A percentile compares a stretch with the other conserved stretches of the same genome.
Evolutionary conservation across 2,797 vertebrate species (phyloP).

Genomic region (Geotrypetes seraphini): DNA sequence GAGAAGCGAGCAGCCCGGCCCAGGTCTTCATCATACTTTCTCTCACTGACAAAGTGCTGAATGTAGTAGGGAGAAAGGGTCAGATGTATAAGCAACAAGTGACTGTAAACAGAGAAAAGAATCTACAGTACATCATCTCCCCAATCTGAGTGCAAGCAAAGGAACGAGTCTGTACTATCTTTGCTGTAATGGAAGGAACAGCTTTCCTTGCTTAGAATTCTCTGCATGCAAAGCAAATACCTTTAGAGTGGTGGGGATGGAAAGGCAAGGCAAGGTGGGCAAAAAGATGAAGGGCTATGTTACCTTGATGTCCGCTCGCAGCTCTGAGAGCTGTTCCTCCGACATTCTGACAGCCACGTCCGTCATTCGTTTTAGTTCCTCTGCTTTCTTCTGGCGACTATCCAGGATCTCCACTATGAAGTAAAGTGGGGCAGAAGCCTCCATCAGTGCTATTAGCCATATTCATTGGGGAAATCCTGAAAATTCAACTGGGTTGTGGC

Average conservation of each 20-base stretch:
- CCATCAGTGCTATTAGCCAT: too few relatives aligned
- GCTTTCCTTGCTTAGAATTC: too few relatives aligned
- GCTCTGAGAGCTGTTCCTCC: slow-evolving; percentile 83
- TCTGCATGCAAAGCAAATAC: neutral
- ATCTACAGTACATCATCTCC: too few relatives aligned
- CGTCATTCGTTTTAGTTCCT: slow-evolving; percentile 75
- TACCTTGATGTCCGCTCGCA: slow-evolving; percentile 92
- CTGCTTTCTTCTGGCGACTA: slow-evolving; percentile 80
- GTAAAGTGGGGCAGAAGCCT: too few relatives aligned
- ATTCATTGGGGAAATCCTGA: too few relatives aligned
- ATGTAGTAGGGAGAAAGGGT: neutral
- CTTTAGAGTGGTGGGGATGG: too few relatives aligned
- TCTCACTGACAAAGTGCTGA: slow-evolving; percentile 92
- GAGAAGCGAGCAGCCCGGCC: slow-evolving; percentile 79
- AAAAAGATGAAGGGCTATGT: neutral
- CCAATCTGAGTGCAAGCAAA: too few relatives aligned
- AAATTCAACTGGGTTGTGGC: too few relatives aligned
- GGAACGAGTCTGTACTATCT: too few relatives aligned
- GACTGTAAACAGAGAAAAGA: too few relatives aligned
- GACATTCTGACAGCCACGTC: slow-evolving; percentile 82
- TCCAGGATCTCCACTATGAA: slow-evolving; percentile 74
- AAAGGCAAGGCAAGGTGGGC: neutral
- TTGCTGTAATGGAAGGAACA: too few relatives aligned
- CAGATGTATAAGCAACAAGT: too few relatives aligned
- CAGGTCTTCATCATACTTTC: slow-evolving; percentile 91